Percentiles rank a stretch among this genome's conserved stretches.
These are phyloP conservation scores for Cyphomyrmex costatus DNA, from an alignment of 1,140 invertebrate species.

Conservation along the genomic window DNA sequence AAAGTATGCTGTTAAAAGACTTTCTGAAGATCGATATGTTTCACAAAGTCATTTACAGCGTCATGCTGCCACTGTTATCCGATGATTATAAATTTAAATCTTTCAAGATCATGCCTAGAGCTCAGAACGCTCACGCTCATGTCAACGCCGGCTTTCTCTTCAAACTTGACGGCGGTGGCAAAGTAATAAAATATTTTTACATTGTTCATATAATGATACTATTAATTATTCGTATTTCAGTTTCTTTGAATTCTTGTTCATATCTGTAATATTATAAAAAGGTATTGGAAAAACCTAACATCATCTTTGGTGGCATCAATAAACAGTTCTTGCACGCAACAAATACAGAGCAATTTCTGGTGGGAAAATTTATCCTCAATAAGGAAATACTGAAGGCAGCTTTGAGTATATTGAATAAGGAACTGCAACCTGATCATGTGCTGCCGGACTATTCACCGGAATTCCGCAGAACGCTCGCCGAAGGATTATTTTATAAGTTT, in stretches of 20 bases:
- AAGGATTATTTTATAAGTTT: slow-evolving; percentile 92
- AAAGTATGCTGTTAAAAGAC: slow-evolving; percentile 84
- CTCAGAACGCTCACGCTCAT: slow-evolving; percentile 94
- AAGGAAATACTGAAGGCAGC: slow-evolving; percentile 88
- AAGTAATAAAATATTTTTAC: too few relatives aligned
- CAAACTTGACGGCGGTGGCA: slow-evolving; percentile 82
- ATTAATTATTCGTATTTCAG: not conserved
- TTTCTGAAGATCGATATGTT: slow-evolving; percentile 89
- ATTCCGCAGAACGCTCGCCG: slow-evolving; percentile 90
- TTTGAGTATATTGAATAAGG: slow-evolving; percentile 87
- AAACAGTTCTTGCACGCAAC: slow-evolving; percentile 90
- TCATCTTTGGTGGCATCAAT: slow-evolving; percentile 90
- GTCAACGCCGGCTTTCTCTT: slow-evolving; percentile 94
- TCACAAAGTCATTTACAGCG: slow-evolving; percentile 89
- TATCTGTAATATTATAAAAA: not conserved
- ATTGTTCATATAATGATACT: too few relatives aligned
- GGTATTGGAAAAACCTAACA: slow-evolving; percentile 86
- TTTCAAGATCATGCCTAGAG: slow-evolving; percentile 92
- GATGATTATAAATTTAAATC: slow-evolving; percentile 86
- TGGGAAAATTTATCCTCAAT: slow-evolving; percentile 87
- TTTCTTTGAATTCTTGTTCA: too few relatives aligned
- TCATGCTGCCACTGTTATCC: slow-evolving; percentile 87
- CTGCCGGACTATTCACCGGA: slow-evolving; percentile 89
- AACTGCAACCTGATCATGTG: slow-evolving; percentile 89
- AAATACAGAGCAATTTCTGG: slow-evolving; percentile 90